phyloP scores from a whole-genome alignment of 1,140 invertebrate species.

The Philotrypesis tridentata region DNA sequence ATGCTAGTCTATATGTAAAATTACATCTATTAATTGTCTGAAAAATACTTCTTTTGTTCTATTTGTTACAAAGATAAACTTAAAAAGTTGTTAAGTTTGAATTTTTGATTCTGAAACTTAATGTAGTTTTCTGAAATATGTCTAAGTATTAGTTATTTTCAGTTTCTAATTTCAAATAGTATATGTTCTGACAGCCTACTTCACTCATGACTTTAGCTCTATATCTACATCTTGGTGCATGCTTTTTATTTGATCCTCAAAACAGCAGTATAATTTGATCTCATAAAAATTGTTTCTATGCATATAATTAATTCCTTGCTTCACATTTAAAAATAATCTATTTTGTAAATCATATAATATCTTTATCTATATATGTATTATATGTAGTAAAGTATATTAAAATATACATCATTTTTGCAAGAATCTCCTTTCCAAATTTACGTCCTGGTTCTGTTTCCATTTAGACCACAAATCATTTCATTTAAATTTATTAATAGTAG shows the following conservation, averaged over 20 bases:
- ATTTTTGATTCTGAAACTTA: not conserved
- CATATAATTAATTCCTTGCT: not conserved
- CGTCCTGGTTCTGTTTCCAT: not conserved
- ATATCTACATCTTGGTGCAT: constrained; percentile 24
- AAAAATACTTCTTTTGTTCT: not conserved
- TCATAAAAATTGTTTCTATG: not conserved
- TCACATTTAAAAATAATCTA: not conserved
- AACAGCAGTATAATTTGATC: not conserved
- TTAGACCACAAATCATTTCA: not conserved
- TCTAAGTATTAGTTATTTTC: constrained; percentile 4
- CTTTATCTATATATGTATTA: not conserved
- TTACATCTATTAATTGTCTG: not conserved
- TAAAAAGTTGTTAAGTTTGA: not conserved
- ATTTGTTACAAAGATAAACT: too few relatives aligned
- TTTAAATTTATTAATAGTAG: not conserved
- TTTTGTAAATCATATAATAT: too few relatives aligned
- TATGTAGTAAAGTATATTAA: not conserved
- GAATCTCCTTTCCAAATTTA: too few relatives aligned
- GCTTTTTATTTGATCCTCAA: constrained; percentile 20
- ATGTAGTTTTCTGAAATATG: not conserved
- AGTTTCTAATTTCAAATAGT: constrained; percentile 7
- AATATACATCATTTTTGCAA: not conserved
- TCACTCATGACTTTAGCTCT: constrained; percentile 35
- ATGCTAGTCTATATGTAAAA: constrained; percentile 15
- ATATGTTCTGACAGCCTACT: constrained; percentile 38